Conservation (phyloP, 2,888 invertebrate genomes). For the Eremobia ochroleuca region DNA sequence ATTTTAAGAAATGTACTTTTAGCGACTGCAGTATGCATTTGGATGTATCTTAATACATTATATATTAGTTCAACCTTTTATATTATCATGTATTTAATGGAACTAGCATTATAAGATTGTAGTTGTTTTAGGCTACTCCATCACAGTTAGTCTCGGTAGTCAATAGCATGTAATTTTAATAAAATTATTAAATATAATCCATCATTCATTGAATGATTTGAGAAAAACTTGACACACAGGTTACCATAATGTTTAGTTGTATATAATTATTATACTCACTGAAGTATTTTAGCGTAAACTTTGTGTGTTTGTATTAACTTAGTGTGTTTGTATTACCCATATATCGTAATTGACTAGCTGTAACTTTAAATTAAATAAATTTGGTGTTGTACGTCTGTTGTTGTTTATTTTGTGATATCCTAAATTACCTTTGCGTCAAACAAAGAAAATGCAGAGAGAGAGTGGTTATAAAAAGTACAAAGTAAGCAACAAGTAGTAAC, state of each 20-base stretch:
- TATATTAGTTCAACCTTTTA: not conserved
- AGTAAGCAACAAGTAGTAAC: not conserved
- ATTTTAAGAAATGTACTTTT: not conserved
- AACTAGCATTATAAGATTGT: not conserved
- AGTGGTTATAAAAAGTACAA: not conserved
- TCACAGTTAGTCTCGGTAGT: not conserved
- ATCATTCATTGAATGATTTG: not conserved
- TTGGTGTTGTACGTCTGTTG: not conserved
- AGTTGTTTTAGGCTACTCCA: not conserved
- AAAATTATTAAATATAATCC: constrained; percentile 2
- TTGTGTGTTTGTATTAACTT: not conserved
- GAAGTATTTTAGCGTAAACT: not conserved
- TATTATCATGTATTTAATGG: constrained; percentile 1
- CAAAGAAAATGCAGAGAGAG: not conserved
- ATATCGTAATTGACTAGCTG: not conserved
- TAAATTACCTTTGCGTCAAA: not conserved
- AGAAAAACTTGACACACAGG: not conserved
- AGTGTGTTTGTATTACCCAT: not conserved
- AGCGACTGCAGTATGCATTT: not conserved
- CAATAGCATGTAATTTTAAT: not conserved
- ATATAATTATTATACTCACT: not conserved
- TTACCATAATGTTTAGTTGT: not conserved
- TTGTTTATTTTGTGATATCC: constrained; percentile 28
- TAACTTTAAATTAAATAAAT: constrained; percentile 13
- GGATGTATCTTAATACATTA: not conserved